Conservation (phyloP, 2,113 vertebrate genomes). For the Bombycilla garrulus region DNA sequence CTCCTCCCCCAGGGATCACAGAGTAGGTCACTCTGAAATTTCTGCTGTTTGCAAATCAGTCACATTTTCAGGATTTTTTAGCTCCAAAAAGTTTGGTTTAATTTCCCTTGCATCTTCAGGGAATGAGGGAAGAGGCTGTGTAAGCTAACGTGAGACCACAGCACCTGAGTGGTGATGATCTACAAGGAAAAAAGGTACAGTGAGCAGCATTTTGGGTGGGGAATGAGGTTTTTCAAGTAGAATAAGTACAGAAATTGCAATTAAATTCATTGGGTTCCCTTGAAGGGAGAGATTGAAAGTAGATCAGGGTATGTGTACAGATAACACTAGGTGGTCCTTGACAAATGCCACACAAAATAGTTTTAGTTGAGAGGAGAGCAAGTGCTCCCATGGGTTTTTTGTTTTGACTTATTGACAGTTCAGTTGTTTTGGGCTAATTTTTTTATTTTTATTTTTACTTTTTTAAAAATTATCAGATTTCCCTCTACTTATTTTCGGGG, state of each 20-base stretch:
- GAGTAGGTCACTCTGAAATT: neutral
- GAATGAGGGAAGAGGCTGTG: neutral
- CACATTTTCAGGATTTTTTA: neutral
- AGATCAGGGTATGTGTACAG: neutral
- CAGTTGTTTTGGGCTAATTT: neutral
- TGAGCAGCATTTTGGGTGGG: accelerated
- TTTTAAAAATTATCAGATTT: neutral
- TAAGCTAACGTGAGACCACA: neutral
- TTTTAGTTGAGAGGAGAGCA: neutral
- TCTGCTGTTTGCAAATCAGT: neutral
- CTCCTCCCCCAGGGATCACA: neutral
- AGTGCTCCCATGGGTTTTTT: accelerated
- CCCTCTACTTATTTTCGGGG: neutral
- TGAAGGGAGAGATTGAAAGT: neutral
- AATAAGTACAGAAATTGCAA: neutral
- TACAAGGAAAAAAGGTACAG: neutral
- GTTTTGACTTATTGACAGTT: neutral
- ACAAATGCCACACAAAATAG: neutral
- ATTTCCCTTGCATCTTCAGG: neutral
- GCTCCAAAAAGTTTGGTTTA: neutral
- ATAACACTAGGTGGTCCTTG: neutral
- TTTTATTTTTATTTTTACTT: neutral
- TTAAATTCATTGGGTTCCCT: neutral
- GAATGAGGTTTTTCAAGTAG: neutral
- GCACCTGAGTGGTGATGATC: neutral